Evolutionary conservation across 2,113 vertebrate genomes (phyloP).

Genomic region (Abramis brama): DNA sequence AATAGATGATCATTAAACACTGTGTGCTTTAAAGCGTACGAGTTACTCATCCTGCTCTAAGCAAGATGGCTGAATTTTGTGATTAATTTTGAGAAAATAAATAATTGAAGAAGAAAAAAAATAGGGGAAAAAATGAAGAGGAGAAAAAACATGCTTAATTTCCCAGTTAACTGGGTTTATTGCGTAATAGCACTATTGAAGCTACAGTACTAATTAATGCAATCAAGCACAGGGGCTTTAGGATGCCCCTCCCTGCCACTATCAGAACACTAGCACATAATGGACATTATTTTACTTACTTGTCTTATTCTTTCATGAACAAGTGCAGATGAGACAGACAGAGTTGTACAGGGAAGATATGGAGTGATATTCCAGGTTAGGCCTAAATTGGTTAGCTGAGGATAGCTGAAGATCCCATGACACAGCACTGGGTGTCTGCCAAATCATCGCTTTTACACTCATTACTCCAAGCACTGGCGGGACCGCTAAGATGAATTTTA

Average conservation of each 20-base stretch:
- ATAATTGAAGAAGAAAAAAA: constrained; percentile 54
- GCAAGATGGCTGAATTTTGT: constrained; percentile 66
- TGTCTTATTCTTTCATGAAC: neutral
- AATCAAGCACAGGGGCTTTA: constrained; percentile 81
- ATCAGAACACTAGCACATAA: constrained; percentile 48
- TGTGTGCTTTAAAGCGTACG: constrained; percentile 59
- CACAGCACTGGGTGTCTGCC: neutral
- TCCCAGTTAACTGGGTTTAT: constrained; percentile 77
- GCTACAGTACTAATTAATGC: constrained; percentile 84
- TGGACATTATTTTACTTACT: neutral
- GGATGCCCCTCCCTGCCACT: constrained; percentile 67
- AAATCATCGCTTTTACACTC: neutral
- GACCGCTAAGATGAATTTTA: neutral
- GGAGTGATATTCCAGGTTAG: constrained; percentile 9
- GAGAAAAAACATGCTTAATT: constrained; percentile 69
- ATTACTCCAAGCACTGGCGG: neutral
- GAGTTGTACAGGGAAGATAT: neutral
- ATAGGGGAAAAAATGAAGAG: neutral
- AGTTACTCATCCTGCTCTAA: constrained; percentile 68
- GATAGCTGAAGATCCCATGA: neutral
- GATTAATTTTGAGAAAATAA: constrained; percentile 71
- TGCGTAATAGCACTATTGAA: constrained; percentile 83
- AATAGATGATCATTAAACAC: constrained; percentile 68
- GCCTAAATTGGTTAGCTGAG: neutral
- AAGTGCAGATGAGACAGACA: neutral